phyloP scores from a whole-genome alignment of 2,797 vertebrate species.

The Lophotriccus pileatus region DNA sequence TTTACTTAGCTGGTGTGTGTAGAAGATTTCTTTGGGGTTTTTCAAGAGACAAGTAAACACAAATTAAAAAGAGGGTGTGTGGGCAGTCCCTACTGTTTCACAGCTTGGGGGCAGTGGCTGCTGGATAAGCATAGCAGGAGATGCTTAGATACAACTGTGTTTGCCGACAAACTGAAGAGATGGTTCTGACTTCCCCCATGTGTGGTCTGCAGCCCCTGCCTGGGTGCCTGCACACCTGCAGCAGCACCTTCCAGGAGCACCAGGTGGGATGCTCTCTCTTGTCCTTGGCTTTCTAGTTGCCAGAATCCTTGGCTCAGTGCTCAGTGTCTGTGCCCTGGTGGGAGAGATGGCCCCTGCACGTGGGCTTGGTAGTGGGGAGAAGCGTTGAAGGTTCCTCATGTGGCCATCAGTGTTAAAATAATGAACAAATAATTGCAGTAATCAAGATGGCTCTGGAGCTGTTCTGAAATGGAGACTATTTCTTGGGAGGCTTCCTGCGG shows the following conservation, averaged over 20 bases:
- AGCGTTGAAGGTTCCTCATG: not conserved
- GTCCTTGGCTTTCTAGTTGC: not conserved
- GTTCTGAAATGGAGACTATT: not conserved
- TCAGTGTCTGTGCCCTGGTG: not conserved
- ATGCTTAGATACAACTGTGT: slow-evolving; percentile 28
- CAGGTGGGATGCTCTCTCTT: not conserved
- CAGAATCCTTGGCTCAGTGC: not conserved
- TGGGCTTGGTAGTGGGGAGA: not conserved
- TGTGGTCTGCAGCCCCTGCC: not conserved
- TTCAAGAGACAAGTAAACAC: slow-evolving; percentile 18
- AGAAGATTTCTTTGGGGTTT: slow-evolving; percentile 40
- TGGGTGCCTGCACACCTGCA: not conserved
- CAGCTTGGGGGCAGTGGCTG: slow-evolving; percentile 28
- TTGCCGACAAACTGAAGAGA: slow-evolving; percentile 43
- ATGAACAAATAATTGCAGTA: rapidly evolving
- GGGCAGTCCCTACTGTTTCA: not conserved
- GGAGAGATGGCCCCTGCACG: not conserved
- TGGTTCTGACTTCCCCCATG: slow-evolving; percentile 26
- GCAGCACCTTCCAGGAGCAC: not conserved
- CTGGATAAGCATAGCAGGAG: slow-evolving; percentile 22
- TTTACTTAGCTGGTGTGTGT: slow-evolving; percentile 2
- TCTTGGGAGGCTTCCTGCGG: not conserved
- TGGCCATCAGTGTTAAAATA: not conserved
- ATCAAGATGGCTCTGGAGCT: not conserved
- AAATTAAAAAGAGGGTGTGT: slow-evolving; percentile 19